phyloP scores from a whole-genome alignment of 2,797 vertebrate species.

The Chaenodraco wilsoni region DNA sequence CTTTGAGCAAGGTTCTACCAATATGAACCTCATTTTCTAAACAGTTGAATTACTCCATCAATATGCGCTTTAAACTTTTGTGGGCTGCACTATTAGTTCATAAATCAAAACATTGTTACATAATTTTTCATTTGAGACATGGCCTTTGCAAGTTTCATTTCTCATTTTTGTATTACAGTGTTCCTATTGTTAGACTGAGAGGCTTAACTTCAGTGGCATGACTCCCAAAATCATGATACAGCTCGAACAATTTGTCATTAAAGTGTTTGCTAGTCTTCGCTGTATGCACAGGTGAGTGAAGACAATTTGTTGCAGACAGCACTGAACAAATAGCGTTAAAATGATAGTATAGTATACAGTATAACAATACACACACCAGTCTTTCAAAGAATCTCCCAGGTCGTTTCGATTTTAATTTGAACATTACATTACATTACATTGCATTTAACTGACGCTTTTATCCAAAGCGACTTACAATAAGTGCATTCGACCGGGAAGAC shows the following conservation, averaged over 20 bases:
- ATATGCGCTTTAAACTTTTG: background rate
- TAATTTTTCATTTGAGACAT: background rate
- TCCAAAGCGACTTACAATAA: no score
- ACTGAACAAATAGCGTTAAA: background rate
- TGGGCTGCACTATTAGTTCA: background rate
- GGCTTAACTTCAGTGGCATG: background rate
- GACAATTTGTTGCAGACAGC: background rate
- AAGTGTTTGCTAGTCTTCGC: background rate
- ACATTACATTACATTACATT: no score
- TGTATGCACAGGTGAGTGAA: background rate
- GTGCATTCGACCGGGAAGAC: no score
- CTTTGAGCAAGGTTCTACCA: background rate
- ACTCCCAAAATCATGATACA: background rate
- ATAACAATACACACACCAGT: background rate
- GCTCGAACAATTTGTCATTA: background rate
- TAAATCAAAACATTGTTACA: background rate
- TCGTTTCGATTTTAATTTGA: no score
- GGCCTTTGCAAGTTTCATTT: background rate
- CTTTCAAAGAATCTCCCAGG: background rate
- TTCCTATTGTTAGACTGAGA: slow-evolving; percentile 8
- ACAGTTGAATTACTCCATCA: background rate
- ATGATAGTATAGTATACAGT: no score
- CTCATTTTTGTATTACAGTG: background rate
- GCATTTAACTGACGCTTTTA: no score
- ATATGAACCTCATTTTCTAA: background rate